Evolutionary conservation across 2,113 vertebrate genomes (phyloP), one percentile per base, ranked within the genome.

Genomic region (Anolis carolinensis): DNA sequence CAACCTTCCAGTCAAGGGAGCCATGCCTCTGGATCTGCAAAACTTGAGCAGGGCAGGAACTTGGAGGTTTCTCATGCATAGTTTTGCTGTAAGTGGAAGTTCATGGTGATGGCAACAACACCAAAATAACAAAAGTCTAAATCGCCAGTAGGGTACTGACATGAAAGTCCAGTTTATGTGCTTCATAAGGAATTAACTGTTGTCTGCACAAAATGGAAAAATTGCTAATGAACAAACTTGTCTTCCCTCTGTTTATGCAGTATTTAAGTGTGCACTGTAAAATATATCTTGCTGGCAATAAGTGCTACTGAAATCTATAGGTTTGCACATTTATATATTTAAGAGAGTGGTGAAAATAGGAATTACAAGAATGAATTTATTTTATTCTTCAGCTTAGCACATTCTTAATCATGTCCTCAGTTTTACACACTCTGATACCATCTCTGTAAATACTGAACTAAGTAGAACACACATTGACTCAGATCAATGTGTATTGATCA

Each of bases 201-300:
- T 62, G 23, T 39, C 82, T 32, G 74, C 34, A n/a, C 20, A 83
- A 62, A 83, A 81, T 67, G 70, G 68, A 13, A 63, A 83, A 74
- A 74, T 39, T 7, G 30, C 68, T 82, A 72, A 74, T 62, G 30
- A 59, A 52, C 27, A 34, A 73, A 73, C 67, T 63, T 63, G 8
- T 32, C 36, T 50, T 65, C 68, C 18, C 18, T 9, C 18, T 65
- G 20, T 44, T 73, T 63, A 25, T 44, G 77, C n/a, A 44, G 39
- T 44, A 44, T 44, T 44, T 44, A 44, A 44, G 39, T 44, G 39
- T 44, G 39, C 39, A 44, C 39, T 44, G 39, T 44, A 23, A 21
- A 36, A 55, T 13, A 11, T 55, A 55, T 55, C 52, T 55, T 55
- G 9, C 52, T 55, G 52, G 52, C 52, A 55, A 2, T 32, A 81